phyloP scores from a whole-genome alignment of 2,888 invertebrate species.

The Rotaria magnacalcarata region DNA sequence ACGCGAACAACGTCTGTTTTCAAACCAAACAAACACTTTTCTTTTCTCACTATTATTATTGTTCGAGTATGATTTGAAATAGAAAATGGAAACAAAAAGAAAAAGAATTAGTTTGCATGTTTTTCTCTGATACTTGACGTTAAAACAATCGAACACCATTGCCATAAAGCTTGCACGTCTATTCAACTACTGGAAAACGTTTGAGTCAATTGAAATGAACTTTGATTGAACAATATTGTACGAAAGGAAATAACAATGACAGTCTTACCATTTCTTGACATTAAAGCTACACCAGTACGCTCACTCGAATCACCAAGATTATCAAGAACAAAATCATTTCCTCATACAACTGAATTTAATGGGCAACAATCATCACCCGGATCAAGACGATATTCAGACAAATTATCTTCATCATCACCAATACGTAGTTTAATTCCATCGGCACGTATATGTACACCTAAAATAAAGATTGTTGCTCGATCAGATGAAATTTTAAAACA shows the following conservation, averaged over 20 bases:
- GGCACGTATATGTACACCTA: background rate
- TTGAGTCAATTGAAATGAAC: background rate
- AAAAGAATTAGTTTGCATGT: background rate
- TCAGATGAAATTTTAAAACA: background rate
- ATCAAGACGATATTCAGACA: no score
- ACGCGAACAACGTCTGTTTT: background rate
- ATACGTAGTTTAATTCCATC: background rate
- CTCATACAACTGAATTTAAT: background rate
- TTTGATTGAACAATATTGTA: background rate
- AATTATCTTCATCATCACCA: background rate
- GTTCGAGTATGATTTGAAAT: background rate
- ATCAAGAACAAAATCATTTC: background rate
- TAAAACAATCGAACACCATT: background rate
- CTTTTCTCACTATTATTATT: background rate
- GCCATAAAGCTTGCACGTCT: background rate
- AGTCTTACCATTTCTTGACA: constrained; percentile 12
- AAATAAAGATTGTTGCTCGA: background rate
- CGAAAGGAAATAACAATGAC: background rate
- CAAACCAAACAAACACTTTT: background rate
- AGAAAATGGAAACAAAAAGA: background rate
- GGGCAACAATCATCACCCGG: background rate
- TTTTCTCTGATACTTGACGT: background rate
- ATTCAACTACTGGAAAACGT: background rate
- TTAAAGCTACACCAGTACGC: constrained; percentile 21
- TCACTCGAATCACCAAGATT: background rate